Conservation (phyloP, 2,888 invertebrate genomes). For the Cinara cedri region DNA sequence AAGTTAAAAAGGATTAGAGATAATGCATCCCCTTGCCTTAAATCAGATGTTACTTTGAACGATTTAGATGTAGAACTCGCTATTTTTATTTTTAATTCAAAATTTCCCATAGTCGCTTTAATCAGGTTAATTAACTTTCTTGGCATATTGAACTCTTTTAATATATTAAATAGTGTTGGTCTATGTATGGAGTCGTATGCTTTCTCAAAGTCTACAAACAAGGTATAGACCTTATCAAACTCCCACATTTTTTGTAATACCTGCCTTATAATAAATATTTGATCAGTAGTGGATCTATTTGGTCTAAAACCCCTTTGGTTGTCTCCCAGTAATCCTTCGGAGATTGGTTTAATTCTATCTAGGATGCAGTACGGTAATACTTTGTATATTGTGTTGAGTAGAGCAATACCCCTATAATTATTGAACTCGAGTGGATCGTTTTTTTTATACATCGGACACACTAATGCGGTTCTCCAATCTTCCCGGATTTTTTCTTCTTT, state of each 20-base stretch:
- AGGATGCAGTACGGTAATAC: too few species aligned
- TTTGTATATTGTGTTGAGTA: background rate
- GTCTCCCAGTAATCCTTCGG: too few species aligned
- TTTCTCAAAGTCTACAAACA: too few species aligned
- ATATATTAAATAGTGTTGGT: background rate
- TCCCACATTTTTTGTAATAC: background rate
- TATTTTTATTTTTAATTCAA: background rate
- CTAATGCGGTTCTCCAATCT: background rate
- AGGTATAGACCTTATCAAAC: background rate
- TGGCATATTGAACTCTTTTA: background rate
- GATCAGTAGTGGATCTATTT: background rate
- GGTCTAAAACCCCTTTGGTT: background rate
- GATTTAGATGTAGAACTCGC: background rate
- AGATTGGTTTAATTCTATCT: too few species aligned
- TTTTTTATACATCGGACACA: conserved; percentile 5
- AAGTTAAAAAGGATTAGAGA: too few species aligned
- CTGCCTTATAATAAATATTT: background rate
- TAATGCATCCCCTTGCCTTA: background rate
- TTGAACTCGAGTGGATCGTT: background rate
- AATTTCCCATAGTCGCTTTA: background rate
- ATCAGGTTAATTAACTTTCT: background rate
- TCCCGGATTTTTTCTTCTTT: background rate
- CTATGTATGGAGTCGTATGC: background rate
- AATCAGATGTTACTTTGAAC: background rate
- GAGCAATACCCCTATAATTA: conserved; percentile 1